Evolutionary conservation across 2,797 vertebrate genomes (phyloP).

Genomic region (Hoplostethus mediterraneus): DNA sequence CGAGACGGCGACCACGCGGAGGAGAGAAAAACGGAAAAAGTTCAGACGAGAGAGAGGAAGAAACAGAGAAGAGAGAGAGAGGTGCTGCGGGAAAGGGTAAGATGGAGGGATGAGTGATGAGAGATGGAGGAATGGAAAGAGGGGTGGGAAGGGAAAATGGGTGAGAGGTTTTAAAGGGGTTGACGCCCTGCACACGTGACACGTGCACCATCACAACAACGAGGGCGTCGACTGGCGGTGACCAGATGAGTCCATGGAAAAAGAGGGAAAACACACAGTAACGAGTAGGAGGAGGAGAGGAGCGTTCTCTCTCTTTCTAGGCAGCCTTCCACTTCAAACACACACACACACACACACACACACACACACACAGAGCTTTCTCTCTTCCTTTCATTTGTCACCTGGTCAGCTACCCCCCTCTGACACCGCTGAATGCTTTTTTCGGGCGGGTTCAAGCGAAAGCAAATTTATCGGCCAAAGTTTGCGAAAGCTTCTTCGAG

Average conservation of each 20-base stretch:
- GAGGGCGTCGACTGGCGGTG: constrained; percentile 4
- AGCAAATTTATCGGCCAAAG: constrained; percentile 16
- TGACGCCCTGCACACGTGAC: not conserved
- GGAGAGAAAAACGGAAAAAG: constrained; percentile 19
- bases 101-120: not conserved
- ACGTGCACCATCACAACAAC: not conserved
- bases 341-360: not conserved
- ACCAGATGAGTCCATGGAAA: constrained; percentile 19
- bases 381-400: constrained; percentile 7
- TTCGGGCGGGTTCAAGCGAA: not conserved
- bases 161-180: constrained; percentile 9
- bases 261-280: constrained; percentile 10
- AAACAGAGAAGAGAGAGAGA: constrained; percentile 8
- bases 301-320: constrained; percentile 1
- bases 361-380: not conserved
- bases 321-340: not conserved
- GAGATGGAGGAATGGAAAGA: constrained; percentile 26
- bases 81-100: not conserved
- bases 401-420: constrained; percentile 1
- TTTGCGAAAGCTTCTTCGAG: no score
- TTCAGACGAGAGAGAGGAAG: not conserved
- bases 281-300: not conserved
- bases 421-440: constrained; percentile 11
- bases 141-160: not conserved
- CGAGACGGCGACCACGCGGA: constrained; percentile 49